Evolutionary conservation across 2,113 vertebrate species (phyloP).

Genomic region (Todiramphus saurophagus): DNA sequence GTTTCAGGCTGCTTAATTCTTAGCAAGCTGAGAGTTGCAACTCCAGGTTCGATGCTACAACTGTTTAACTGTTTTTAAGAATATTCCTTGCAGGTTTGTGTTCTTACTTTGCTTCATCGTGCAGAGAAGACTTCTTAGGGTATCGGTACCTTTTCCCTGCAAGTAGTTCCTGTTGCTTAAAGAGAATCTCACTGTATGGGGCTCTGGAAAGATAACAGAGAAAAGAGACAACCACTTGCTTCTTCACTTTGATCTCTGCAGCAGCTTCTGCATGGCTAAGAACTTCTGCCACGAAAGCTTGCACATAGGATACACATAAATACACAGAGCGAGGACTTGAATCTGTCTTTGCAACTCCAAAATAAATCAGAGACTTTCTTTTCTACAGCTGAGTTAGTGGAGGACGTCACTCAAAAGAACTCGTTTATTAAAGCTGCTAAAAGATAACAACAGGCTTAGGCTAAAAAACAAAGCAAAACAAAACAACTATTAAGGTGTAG

Average conservation of each 20-base stretch:
- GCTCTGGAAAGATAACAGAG: background rate
- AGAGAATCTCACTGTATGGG: background rate
- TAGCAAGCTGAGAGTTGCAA: background rate
- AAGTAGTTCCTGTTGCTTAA: background rate
- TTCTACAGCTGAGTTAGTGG: background rate
- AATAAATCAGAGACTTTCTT: background rate
- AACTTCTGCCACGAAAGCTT: background rate
- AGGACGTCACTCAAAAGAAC: background rate
- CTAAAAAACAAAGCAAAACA: background rate
- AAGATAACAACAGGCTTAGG: background rate
- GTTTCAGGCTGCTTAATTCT: background rate
- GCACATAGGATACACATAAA: background rate
- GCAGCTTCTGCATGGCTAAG: background rate
- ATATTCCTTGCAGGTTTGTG: background rate
- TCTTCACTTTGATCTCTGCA: background rate
- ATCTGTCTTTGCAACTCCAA: background rate
- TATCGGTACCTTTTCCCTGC: background rate
- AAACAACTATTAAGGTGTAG: background rate
- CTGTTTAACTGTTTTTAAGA: background rate
- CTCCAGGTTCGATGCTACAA: background rate
- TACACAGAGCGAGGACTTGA: background rate
- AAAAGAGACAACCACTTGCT: background rate
- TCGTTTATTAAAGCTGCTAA: background rate
- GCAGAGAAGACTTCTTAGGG: background rate
- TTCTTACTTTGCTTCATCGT: background rate